Evolutionary conservation across 2,797 vertebrate genomes (phyloP).

Genomic region (Emys orbicularis): DNA sequence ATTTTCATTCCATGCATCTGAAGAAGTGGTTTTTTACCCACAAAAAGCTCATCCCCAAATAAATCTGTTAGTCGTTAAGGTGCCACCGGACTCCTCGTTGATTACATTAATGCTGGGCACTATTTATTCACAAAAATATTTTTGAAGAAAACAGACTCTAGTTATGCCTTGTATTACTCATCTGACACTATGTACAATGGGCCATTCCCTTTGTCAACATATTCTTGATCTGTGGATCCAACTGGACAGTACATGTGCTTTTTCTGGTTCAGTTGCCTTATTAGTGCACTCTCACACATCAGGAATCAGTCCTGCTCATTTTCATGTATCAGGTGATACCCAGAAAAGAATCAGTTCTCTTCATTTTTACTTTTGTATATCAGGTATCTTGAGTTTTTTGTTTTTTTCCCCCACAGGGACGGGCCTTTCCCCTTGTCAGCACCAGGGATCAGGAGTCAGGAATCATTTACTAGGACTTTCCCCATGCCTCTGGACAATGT

Average conservation of each 20-base stretch:
- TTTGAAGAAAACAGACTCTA: not conserved
- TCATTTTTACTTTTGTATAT: not conserved
- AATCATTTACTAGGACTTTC: not conserved
- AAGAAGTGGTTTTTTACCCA: too few species aligned
- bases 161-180: not conserved
- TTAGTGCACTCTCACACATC: not conserved
- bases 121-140: not conserved
- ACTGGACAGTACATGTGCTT: not conserved
- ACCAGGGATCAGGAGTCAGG: not conserved
- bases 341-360: not conserved
- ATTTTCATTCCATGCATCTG: too few species aligned
- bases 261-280: not conserved
- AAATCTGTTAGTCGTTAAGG: too few species aligned
- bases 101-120: too few species aligned
- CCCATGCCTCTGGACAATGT: not conserved
- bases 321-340: not conserved
- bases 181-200: not conserved
- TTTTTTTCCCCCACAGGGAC: not conserved
- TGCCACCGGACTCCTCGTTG: too few species aligned
- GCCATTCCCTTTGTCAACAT: rapidly evolving
- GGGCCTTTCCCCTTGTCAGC: not conserved
- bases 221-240: not conserved
- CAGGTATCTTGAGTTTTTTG: not conserved
- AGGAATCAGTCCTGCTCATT: not conserved
- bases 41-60: too few species aligned